phyloP scores from a whole-genome alignment of 2,888 invertebrate species.

The Portevinia maculata region DNA sequence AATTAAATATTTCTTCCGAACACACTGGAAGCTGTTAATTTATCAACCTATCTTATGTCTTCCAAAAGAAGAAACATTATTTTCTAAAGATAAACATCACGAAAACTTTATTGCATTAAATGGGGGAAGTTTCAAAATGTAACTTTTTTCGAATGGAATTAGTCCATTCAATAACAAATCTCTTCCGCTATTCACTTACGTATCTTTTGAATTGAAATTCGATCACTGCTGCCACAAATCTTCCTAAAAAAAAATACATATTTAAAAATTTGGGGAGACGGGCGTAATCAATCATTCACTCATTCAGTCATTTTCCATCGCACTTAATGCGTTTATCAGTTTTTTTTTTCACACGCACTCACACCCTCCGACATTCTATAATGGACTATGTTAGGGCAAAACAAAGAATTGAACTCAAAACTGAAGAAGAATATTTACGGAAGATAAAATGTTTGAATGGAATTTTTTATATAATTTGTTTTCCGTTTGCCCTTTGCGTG shows the following conservation, averaged over 20 bases:
- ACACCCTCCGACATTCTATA: constrained; percentile 13
- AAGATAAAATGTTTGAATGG: constrained; percentile 24
- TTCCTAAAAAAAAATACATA: neutral
- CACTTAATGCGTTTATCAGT: constrained; percentile 55
- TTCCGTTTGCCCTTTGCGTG: constrained; percentile 8
- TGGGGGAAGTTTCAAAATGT: constrained; percentile 36
- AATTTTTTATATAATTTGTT: neutral
- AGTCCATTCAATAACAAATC: constrained; percentile 28
- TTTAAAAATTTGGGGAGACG: neutral
- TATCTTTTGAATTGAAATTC: constrained; percentile 36
- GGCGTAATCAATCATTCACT: constrained; percentile 58
- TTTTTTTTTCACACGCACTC: constrained; percentile 22
- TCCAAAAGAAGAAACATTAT: constrained; percentile 25
- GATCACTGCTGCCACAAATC: constrained; percentile 31
- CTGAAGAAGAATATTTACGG: constrained; percentile 24
- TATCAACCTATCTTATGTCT: constrained; percentile 52
- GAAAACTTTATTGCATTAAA: constrained; percentile 47
- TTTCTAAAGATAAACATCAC: constrained; percentile 29
- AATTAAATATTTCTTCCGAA: constrained; percentile 32
- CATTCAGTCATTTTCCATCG: constrained; percentile 43
- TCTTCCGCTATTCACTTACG: constrained; percentile 16
- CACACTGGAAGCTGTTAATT: constrained; percentile 50
- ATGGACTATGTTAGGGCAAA: constrained; percentile 28
- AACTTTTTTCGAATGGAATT: constrained; percentile 16
- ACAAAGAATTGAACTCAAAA: constrained; percentile 31